These are phyloP conservation scores for western clawed frog (Xenopus tropicalis) DNA, from an alignment of 2,113 vertebrate genomes.

Conservation along the genomic window UCB_Xtro_10.0 CM004447.2:117537501-117538000, in stretches of 20 bases:
- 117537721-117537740: constrained; percentile 49
- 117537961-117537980: not conserved
- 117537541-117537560: too few species aligned
- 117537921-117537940: not conserved
- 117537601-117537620: too few species aligned
- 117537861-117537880: constrained; percentile 29
- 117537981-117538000: not conserved
- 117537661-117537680: constrained; percentile 20
- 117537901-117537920: constrained; percentile 7
- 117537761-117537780: constrained; percentile 52
- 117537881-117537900: constrained; percentile 23
- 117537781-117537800: constrained; percentile 53
- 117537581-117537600: too few species aligned
- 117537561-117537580: too few species aligned
- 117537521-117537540: too few species aligned
- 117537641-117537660: not conserved
- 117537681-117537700: constrained; percentile 31
- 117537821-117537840: constrained; percentile 36
- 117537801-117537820: constrained; percentile 49
- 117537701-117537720: constrained; percentile 39
- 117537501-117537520: too few species aligned
- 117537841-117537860: constrained; percentile 4
- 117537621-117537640: too few species aligned
- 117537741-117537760: constrained; percentile 45
- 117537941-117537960: constrained; percentile 13